Conservation (phyloP, 2,888 invertebrate genomes). For the Augochlorella aurata region DNA sequence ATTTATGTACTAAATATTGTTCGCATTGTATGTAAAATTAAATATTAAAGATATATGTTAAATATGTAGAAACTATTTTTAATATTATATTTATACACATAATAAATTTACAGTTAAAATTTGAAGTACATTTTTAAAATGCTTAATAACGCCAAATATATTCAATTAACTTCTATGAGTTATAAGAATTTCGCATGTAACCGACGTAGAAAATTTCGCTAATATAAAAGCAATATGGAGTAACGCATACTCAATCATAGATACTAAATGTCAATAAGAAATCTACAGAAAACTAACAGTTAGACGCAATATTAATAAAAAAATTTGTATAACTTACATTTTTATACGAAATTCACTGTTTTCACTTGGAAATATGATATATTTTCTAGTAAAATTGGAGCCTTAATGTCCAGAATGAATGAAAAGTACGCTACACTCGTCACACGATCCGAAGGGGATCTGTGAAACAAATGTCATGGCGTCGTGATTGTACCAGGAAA, state of each 20-base stretch:
- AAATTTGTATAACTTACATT: slow-evolving; percentile 54
- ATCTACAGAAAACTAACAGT: slow-evolving; percentile 23
- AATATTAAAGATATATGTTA: slow-evolving; percentile 11
- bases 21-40: neutral
- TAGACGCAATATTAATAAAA: slow-evolving; percentile 3
- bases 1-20: neutral
- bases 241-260: slow-evolving; percentile 34
- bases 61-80: neutral
- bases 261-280: slow-evolving; percentile 40
- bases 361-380: slow-evolving; percentile 14
- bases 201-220: slow-evolving; percentile 22
- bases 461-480: slow-evolving; percentile 66
- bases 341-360: slow-evolving; percentile 2
- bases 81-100: neutral
- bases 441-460: slow-evolving; percentile 43
- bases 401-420: neutral
- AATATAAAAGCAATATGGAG: slow-evolving; percentile 60
- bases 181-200: no score
- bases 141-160: neutral
- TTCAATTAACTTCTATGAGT: neutral
- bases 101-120: slow-evolving; percentile 16
- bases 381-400: slow-evolving; percentile 13
- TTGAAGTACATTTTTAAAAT: neutral
- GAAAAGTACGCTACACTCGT: slow-evolving; percentile 26
- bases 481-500: slow-evolving; percentile 51